These are phyloP conservation scores for Podarcis cretensis DNA, from an alignment of 2,113 vertebrate genomes.

Conservation along the genomic window DNA sequence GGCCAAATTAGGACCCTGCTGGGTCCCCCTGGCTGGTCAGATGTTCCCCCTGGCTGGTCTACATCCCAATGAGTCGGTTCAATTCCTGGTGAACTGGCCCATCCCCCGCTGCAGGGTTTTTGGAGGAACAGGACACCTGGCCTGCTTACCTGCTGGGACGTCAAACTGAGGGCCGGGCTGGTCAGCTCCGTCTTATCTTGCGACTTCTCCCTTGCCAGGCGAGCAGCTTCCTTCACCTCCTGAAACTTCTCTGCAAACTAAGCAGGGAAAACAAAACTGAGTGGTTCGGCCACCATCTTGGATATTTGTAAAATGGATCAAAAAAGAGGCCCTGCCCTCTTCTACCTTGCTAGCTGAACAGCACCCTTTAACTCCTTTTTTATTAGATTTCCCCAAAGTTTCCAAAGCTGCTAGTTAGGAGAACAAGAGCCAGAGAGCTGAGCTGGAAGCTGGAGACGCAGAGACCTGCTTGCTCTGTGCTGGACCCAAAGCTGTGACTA, in stretches of 20 bases:
- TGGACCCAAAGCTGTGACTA: too few species aligned
- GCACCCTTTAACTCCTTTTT: too few species aligned
- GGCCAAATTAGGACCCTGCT: too few species aligned
- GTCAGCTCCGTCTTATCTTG: conserved; percentile 95
- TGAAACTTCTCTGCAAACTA: conserved; percentile 96
- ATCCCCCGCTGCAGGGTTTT: too few species aligned
- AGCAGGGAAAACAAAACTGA: background rate
- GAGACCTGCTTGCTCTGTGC: too few species aligned
- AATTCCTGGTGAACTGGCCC: background rate
- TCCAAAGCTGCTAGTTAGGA: background rate
- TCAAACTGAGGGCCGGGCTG: conserved; percentile 85
- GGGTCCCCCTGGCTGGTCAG: background rate
- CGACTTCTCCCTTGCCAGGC: conserved; percentile 90
- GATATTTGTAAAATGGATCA: background rate
- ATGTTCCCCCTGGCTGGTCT: too few species aligned
- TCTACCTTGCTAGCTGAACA: too few species aligned
- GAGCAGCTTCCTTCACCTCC: conserved; percentile 92
- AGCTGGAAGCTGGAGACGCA: background rate
- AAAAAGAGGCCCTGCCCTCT: background rate
- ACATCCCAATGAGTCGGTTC: background rate
- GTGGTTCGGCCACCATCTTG: background rate
- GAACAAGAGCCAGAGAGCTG: background rate
- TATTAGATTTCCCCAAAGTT: too few species aligned
- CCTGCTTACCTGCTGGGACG: conserved; percentile 88
- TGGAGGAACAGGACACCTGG: background rate